Base-by-base conservation (phyloP, 2,888 invertebrate species). In the Coleophora deauratella region DNA sequence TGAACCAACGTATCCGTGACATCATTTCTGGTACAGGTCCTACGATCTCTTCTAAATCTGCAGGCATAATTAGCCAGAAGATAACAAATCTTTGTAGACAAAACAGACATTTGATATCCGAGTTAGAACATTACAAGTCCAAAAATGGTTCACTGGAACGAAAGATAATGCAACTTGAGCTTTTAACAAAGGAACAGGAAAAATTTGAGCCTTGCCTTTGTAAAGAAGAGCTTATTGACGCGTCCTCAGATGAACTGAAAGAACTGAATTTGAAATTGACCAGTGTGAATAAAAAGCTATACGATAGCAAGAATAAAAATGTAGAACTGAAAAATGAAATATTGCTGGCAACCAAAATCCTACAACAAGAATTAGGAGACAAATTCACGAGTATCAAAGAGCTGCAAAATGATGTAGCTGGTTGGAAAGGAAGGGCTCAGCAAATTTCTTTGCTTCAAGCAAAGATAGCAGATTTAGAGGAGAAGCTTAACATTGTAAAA, bases 351-450 rank as follows among this genome's bases (percentile, higher is more conserved):
- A 91, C 92, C 12, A 93, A 92, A 77, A 88, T 92, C 47, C 63
- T 94, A 12, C 90, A 91, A 56, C 91, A 91, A 63, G 94, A 95
- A 74, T 80, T 92, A 11, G 94, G 94, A 0, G 92, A 93, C 42
- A 88, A 86, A 52, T 88, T 91, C 33, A 89, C 88, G 2, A 89
- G 89, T 54, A 80, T 93, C 9, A 88, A 88, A 53, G 84, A 87
- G 39, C 62, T 92, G 28, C 86, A 87, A 37, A 86, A 86, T 51
- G 84, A 87, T 45, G 72, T 88, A 38, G 81, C 87, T 34, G 89
- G 88, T 9, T 94, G 94, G 93, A 89, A 92, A 49, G 94, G 94
- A 0, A 85, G 94, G 48, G 91, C 93, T 1, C 93, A 94, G 57
- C 91, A 93, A 59, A 93, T 94, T 44, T 66, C 89, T 1, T 72